Percentiles rank a stretch among this genome's conserved stretches.
phyloP scores from a whole-genome alignment of 1,140 invertebrate species.

The Drosophila santomea region DNA sequence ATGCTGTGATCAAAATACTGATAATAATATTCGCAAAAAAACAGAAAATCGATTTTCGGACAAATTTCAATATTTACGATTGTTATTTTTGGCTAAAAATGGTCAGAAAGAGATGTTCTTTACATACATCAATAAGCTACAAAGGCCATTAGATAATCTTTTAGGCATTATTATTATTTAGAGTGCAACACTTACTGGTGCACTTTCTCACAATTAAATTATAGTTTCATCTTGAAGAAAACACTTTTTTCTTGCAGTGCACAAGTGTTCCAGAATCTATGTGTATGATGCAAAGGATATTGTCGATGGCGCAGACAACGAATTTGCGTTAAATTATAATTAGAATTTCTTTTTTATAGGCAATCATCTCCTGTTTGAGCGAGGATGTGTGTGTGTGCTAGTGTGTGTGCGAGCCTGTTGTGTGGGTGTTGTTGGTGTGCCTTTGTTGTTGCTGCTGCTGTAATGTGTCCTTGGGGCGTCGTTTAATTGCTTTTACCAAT shows the following conservation, averaged over 20 bases:
- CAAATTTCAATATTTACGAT: too few species aligned
- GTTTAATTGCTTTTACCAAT: constrained; percentile 85
- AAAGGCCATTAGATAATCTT: too few species aligned
- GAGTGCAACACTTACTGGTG: too few species aligned
- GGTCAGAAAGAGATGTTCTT: too few species aligned
- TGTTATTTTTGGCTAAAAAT: too few species aligned
- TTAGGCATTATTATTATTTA: too few species aligned
- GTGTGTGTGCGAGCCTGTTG: constrained; percentile 29
- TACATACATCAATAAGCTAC: too few species aligned
- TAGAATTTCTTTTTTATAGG: constrained; percentile 83
- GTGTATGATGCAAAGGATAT: constrained; percentile 46
- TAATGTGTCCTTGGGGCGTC: constrained; percentile 85
- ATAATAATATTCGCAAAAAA: too few species aligned
- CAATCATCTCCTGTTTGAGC: constrained; percentile 56
- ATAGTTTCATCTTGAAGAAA: too few species aligned
- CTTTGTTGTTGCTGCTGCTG: constrained; percentile 66
- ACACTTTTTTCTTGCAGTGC: not conserved
- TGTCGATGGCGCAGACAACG: constrained; percentile 64
- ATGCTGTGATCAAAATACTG: too few species aligned
- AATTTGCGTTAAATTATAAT: constrained; percentile 83
- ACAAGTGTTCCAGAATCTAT: constrained; percentile 9
- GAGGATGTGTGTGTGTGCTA: constrained; percentile 33
- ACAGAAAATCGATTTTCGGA: too few species aligned
- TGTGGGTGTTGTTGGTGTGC: constrained; percentile 26
- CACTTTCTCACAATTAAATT: too few species aligned